Percentiles rank a stretch among this genome's conserved stretches.
Evolutionary conservation across 2,888 invertebrate species (phyloP).

Genomic region (Lasioglossum zephyrum): DNA sequence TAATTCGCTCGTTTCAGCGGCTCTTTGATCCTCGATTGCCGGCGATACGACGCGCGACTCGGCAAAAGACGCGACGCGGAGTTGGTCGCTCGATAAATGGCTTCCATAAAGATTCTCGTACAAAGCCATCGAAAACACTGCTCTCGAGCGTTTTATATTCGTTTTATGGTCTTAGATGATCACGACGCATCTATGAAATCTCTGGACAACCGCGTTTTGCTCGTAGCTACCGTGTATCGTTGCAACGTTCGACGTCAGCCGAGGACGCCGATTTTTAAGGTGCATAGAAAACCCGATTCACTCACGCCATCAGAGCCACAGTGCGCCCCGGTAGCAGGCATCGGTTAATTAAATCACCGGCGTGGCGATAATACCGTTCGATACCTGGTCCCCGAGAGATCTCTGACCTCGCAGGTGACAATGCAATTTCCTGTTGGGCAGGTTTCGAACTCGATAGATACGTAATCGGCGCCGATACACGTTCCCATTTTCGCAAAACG

Average conservation of each 20-base stretch:
- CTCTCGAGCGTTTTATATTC: neutral
- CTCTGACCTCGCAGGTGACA: slow-evolving; percentile 44
- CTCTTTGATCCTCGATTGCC: neutral
- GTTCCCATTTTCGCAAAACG: neutral
- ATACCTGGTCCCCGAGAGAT: slow-evolving; percentile 13
- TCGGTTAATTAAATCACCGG: slow-evolving; percentile 57
- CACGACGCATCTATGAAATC: too few species aligned
- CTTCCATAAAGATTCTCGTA: neutral
- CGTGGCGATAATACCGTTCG: slow-evolving; percentile 15
- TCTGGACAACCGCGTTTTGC: neutral
- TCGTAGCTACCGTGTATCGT: neutral
- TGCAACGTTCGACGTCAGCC: neutral
- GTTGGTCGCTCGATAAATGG: neutral
- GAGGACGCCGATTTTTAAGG: slow-evolving; percentile 8
- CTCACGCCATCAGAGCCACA: neutral
- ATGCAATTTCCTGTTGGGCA: slow-evolving; percentile 55
- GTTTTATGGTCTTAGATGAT: neutral
- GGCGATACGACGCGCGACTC: neutral
- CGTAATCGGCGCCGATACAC: neutral
- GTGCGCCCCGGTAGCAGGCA: neutral
- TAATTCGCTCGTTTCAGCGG: neutral
- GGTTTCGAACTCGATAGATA: slow-evolving; percentile 21
- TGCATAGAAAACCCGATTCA: slow-evolving; percentile 17
- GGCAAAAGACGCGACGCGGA: neutral
- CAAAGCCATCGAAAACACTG: neutral